Conservation (phyloP, 1,140 invertebrate species). For the Bombus polaris region DNA sequence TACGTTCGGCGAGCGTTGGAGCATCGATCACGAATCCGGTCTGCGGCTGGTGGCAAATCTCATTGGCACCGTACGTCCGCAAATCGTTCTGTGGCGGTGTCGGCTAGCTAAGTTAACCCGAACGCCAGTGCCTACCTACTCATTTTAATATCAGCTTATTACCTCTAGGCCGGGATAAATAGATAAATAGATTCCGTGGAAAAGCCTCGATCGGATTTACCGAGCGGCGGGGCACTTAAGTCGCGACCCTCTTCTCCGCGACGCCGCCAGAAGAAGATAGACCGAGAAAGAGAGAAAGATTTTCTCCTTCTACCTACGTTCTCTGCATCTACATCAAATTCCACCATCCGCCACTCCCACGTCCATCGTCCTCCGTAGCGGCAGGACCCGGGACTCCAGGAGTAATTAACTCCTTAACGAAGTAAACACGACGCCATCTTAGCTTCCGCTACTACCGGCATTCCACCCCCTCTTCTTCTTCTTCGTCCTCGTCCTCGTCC, state of each 20-base stretch:
- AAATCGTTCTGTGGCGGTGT: conserved; percentile 34
- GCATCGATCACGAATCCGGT: not conserved
- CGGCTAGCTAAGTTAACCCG: conserved; percentile 43
- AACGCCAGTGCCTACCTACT: conserved; percentile 62
- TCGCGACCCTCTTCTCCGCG: conserved; percentile 64
- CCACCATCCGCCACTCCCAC: conserved; percentile 67
- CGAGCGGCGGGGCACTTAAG: conserved; percentile 71
- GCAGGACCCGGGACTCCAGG: conserved; percentile 75
- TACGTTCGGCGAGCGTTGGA: not conserved
- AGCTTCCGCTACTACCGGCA: conserved; percentile 66
- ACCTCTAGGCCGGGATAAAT: conserved; percentile 76
- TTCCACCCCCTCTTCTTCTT: conserved; percentile 30
- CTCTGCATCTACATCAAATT: conserved; percentile 72
- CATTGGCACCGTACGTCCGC: conserved; percentile 40
- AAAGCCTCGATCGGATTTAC: conserved; percentile 79
- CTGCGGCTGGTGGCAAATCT: conserved; percentile 12
- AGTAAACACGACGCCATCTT: conserved; percentile 83
- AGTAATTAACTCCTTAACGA: conserved; percentile 83
- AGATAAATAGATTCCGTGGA: conserved; percentile 80
- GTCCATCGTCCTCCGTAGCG: conserved; percentile 73
- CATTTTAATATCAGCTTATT: conserved; percentile 81
- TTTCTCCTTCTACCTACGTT: conserved; percentile 64
- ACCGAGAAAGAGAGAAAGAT: conserved; percentile 59
- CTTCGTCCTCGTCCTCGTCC: not conserved
- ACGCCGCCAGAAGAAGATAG: conserved; percentile 41